phyloP scores from a whole-genome alignment of 2,888 invertebrate species.

The Pilophorus perplexus region DNA sequence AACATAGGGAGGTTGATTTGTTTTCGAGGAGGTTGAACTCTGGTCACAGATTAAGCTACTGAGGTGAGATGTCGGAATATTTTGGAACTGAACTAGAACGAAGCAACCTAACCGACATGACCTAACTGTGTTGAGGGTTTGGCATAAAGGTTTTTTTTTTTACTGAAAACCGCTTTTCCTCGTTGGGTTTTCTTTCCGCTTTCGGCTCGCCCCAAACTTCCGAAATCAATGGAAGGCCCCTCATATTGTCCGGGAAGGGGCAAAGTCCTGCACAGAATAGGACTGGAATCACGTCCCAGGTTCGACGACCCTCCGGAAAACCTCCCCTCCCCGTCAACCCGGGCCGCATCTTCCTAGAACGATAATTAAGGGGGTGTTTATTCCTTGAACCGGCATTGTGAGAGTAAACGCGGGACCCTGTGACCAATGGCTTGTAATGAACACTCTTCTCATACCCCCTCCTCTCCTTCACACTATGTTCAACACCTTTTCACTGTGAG shows the following conservation, averaged over 20 bases:
- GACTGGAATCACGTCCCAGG: constrained; percentile 12
- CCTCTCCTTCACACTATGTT: background rate
- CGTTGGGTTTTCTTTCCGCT: no score
- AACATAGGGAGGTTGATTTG: no score
- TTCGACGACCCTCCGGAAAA: constrained; percentile 27
- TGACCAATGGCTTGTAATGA: constrained; percentile 41
- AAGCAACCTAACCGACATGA: no score
- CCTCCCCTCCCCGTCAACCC: constrained; percentile 1
- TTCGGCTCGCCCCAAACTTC: no score
- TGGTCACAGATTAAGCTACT: no score
- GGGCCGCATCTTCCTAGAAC: constrained; percentile 19
- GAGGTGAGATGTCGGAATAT: no score
- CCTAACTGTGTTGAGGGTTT: no score
- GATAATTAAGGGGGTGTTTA: constrained; percentile 38
- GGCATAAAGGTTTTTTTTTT: no score
- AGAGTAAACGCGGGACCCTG: constrained; percentile 16
- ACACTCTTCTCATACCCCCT: constrained; percentile 15
- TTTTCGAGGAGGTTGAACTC: no score
- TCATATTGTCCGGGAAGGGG: background rate
- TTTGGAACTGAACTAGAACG: no score
- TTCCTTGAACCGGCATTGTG: constrained; percentile 37
- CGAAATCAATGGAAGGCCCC: background rate
- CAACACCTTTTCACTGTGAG: no score
- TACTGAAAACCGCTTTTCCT: no score
- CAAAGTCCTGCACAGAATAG: background rate